phyloP scores from a whole-genome alignment of 2,797 vertebrate species.

The Oreochromis grahami region DNA sequence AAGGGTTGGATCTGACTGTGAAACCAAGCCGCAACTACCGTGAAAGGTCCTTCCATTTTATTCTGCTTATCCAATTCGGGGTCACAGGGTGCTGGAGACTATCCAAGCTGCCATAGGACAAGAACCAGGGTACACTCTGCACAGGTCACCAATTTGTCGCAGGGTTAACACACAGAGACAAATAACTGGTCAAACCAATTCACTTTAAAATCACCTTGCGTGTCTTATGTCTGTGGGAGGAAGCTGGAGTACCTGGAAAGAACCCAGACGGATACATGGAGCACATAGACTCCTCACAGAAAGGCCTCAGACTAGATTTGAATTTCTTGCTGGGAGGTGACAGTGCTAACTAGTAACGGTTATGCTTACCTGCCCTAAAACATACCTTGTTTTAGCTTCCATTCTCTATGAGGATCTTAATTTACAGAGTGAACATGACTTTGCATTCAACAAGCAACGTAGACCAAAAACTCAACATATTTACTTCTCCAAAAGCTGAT shows the following conservation, averaged over 20 bases:
- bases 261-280: not conserved
- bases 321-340: not conserved
- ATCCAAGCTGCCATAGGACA: not conserved
- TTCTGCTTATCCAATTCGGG: not conserved
- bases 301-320: not conserved
- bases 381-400: not conserved
- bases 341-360: not conserved
- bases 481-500: not conserved
- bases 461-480: rapidly evolving
- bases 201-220: not conserved
- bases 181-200: not conserved
- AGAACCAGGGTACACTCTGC: not conserved
- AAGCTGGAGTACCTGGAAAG: not conserved
- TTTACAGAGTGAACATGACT: not conserved
- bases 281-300: not conserved
- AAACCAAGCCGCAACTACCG: not conserved
- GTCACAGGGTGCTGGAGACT: not conserved
- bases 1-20: not conserved
- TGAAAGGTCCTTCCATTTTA: rapidly evolving
- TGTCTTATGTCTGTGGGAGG: not conserved
- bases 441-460: not conserved
- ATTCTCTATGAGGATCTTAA: not conserved
- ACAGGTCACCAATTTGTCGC: not conserved
- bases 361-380: not conserved
- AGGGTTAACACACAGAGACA: not conserved